Evolutionary conservation across 2,888 invertebrate genomes (phyloP), one percentile per base, ranked within the genome.

Genomic region (Chironomus tentans): DNA sequence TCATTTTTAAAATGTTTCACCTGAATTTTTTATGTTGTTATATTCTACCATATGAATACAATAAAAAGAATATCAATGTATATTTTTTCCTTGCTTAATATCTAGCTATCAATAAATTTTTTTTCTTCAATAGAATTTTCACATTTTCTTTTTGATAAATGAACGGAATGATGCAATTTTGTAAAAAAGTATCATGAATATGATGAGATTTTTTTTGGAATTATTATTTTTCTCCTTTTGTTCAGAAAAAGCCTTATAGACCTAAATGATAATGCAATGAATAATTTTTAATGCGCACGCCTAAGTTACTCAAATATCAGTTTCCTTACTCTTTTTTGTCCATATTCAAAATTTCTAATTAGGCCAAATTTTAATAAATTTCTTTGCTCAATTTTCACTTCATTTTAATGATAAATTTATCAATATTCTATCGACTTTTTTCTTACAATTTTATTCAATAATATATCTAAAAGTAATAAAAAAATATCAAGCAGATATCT

Each of bases 131-230:
- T 18, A 56, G 15, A 56, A 65, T 65, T 65, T 62, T 65, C 12
- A 21, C 13, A 65, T 65, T 21, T 65, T 21, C 24, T 65, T 21
- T 18, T 50, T 50, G 50, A 50, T 56, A 65, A 18, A 65, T 65
- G 65, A 65, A 65, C 65, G 65, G 65, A 65, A 65, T 65, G 65
- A 65, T 65, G 65, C 65, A 65, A 65, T 65, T 62, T 22, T 65
- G 65, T 65, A 21, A 13, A 18, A 56, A 15, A 56, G 18, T 56
- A 65, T 65, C 65, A 13, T 24, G 65, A 65, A 65, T 65, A 65
- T 13, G 21, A 24, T 65, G 24, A 65, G 12, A 13, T 65, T 21
- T 24, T n/a, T n/a, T 65, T 65, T 65, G 65, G 65, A 65, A 65
- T 65, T 18, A 56, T 56, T 15, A 7, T 56, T 56, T 15, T 50